phyloP scores from a whole-genome alignment of 2,888 invertebrate species.

The Clepsis dumicolana region DNA sequence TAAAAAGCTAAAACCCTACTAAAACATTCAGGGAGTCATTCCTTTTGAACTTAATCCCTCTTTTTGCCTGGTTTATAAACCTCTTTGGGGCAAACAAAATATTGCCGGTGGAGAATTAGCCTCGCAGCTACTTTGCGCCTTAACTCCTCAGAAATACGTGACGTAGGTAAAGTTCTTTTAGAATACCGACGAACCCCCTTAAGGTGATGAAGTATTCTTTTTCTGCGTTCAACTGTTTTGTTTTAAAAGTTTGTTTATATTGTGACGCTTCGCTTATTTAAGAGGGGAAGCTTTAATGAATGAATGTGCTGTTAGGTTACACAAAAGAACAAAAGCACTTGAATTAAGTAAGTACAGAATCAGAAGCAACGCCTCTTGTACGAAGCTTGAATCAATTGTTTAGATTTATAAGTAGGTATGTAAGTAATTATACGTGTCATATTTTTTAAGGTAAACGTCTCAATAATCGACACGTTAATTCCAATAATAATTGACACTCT shows the following conservation, averaged over 20 bases:
- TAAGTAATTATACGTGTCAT: too few relatives aligned
- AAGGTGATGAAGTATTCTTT: conserved; percentile 51
- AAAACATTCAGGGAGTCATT: conserved; percentile 34
- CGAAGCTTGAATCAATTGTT: background rate
- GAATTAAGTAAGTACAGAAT: conserved; percentile 15
- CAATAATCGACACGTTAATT: too few relatives aligned
- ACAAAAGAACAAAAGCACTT: conserved; percentile 49
- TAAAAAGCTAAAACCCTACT: conserved; percentile 35
- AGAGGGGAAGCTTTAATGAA: conserved; percentile 52
- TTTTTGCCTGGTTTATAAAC: conserved; percentile 30
- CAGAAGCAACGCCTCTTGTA: conserved; percentile 6
- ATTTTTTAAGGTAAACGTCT: too few relatives aligned
- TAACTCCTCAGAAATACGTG: conserved; percentile 31
- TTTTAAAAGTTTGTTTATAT: conserved; percentile 56
- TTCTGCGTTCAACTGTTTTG: conserved; percentile 53
- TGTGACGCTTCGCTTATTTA: conserved; percentile 42
- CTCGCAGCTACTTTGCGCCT: conserved; percentile 25
- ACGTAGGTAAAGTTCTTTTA: conserved; percentile 5
- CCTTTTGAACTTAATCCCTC: conserved; percentile 36
- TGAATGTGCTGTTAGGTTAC: conserved; percentile 59
- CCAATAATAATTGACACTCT: too few relatives aligned
- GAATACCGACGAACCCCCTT: conserved; percentile 8
- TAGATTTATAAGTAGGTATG: too few relatives aligned
- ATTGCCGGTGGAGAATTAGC: conserved; percentile 33
- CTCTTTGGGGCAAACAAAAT: conserved; percentile 36